Percentiles rank a stretch among this genome's conserved stretches.
Conservation (phyloP, 2,888 invertebrate species). For the Agriotes lineatus region DNA sequence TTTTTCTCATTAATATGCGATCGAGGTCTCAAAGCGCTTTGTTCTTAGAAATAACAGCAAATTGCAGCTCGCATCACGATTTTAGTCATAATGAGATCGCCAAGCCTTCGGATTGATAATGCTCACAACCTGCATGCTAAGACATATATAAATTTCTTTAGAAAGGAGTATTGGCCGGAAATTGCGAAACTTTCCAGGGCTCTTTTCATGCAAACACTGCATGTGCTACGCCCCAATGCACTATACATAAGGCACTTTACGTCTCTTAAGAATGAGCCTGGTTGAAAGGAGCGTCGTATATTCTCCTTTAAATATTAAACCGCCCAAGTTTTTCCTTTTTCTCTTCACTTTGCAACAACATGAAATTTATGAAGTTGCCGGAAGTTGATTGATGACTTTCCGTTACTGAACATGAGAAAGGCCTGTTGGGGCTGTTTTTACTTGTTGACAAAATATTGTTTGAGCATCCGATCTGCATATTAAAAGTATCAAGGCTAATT, state of each 20-base stretch:
- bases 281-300: slow-evolving; percentile 7
- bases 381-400: slow-evolving; percentile 13
- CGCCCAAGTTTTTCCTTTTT: slow-evolving; percentile 2
- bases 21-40: no score
- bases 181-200: neutral
- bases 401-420: neutral
- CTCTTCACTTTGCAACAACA: neutral
- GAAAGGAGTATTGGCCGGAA: neutral
- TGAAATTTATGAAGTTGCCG: slow-evolving; percentile 3
- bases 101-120: no score
- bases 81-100: no score
- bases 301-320: slow-evolving; percentile 15
- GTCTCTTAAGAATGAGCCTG: neutral
- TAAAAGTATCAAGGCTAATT: neutral
- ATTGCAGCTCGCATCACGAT: no score
- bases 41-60: no score
- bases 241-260: slow-evolving; percentile 13
- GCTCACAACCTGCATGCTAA: no score
- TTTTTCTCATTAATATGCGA: no score
- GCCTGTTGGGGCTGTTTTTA: no score
- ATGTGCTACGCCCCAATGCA: neutral
- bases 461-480: no score
- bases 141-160: no score
- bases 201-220: slow-evolving; percentile 9
- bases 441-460: slow-evolving; percentile 2